Evolutionary conservation across 2,797 vertebrate genomes (phyloP).

Genomic region (Mergus octosetaceus): DNA sequence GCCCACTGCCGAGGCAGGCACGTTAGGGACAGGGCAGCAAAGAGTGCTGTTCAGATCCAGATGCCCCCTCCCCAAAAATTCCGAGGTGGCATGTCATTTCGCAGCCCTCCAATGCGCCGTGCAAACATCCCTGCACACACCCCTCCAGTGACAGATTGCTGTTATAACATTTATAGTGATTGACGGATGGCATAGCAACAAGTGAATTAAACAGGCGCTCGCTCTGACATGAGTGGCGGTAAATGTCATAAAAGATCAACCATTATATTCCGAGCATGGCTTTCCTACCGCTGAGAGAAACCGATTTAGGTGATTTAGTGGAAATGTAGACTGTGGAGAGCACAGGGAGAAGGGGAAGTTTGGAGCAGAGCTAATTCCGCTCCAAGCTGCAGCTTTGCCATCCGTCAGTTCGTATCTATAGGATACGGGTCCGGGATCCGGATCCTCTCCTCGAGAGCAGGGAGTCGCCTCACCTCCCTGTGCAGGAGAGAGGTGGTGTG

Average conservation of each 20-base stretch:
- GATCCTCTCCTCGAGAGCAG: rapidly evolving
- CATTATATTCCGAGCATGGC: background rate
- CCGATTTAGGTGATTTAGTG: slow-evolving; percentile 7
- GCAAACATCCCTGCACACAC: rapidly evolving
- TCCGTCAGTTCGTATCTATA: background rate
- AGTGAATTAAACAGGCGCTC: slow-evolving; percentile 46
- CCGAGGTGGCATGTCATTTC: background rate
- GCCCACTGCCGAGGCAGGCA: background rate
- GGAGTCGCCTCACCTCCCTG: background rate
- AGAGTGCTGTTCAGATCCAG: background rate
- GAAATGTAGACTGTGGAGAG: slow-evolving; percentile 8
- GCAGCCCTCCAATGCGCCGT: background rate
- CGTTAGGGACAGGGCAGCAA: rapidly evolving
- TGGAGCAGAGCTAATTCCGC: background rate
- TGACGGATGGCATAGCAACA: slow-evolving; percentile 61
- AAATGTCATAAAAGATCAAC: slow-evolving; percentile 72
- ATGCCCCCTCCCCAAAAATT: background rate
- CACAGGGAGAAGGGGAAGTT: background rate
- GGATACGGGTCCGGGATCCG: rapidly evolving
- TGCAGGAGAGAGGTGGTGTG: rapidly evolving
- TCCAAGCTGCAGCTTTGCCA: rapidly evolving
- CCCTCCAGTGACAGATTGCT: background rate
- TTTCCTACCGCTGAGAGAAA: background rate
- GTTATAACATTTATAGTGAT: slow-evolving; percentile 9
- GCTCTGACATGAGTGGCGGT: background rate